Evolutionary conservation across 1,140 invertebrate species (phyloP).

Genomic region (Mylabris phalerata): DNA sequence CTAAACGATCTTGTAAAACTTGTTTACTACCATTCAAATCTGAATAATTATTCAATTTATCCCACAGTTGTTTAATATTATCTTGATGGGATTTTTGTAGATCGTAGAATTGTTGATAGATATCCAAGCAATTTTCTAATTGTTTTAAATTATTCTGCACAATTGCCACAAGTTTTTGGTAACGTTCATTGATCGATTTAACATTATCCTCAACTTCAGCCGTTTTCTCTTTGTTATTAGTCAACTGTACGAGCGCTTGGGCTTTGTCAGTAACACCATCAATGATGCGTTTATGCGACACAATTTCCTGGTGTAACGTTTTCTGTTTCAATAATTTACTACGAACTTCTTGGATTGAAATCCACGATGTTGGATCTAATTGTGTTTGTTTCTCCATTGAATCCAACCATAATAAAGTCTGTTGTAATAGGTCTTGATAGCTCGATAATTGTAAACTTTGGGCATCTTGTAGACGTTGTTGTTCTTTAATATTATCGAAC

Average conservation of each 20-base stretch:
- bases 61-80: constrained; percentile 83
- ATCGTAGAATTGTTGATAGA: constrained; percentile 78
- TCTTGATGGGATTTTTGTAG: constrained; percentile 78
- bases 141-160: constrained; percentile 58
- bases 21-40: constrained; percentile 78
- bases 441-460: constrained; percentile 76
- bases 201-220: constrained; percentile 60
- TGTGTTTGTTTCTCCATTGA: constrained; percentile 75
- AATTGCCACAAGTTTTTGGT: constrained; percentile 59
- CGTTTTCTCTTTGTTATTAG: constrained; percentile 54
- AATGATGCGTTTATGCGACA: constrained; percentile 81
- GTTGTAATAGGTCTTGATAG: constrained; percentile 78
- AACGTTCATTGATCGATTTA: constrained; percentile 63
- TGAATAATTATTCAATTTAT: constrained; percentile 65
- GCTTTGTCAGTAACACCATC: constrained; percentile 87
- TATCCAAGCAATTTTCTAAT: constrained; percentile 66
- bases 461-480: constrained; percentile 77
- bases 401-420: constrained; percentile 79
- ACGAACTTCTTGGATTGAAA: constrained; percentile 76
- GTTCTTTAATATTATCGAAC: constrained; percentile 65
- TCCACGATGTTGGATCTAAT: constrained; percentile 62
- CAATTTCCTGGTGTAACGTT: constrained; percentile 80
- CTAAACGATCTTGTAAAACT: constrained; percentile 62
- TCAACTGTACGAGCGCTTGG: constrained; percentile 54
- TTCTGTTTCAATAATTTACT: constrained; percentile 83